Base-by-base conservation (phyloP, 2,888 invertebrate species). In the Aphodius sticticus region DNA sequence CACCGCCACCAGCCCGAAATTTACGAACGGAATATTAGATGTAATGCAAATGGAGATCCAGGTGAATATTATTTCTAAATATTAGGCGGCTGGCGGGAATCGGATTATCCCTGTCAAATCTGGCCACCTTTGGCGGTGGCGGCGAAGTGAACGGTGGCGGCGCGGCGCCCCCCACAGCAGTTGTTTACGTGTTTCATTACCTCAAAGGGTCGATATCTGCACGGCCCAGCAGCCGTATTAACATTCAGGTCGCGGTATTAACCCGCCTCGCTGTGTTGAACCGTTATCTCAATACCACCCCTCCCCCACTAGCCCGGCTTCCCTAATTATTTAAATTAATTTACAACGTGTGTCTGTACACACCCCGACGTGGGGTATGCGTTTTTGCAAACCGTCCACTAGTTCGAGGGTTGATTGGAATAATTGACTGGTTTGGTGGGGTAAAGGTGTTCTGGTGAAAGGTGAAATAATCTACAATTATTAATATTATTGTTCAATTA, bases 171-270 rank as follows among this genome's bases (percentile, higher is more conserved):
- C 53, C 7, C 53, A 12, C 53, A 53, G 53, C 53, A 53, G 81
- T 82, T 82, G 82, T 82, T 82, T 82, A 82, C 82, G 82, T 81
- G 82, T 82, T 82, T 82, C 82, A 82, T 82, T 82, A 81, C 81
- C 79, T 81, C 53, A 72, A 69, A 72, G 81, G 82, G 81, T 82
- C 82, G 82, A 80, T 82, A 81, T 81, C 80, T 81, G 76, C 77
- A 81, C 75, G 77, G 82, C 80, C 79, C 77, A 79, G 77, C 82
- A 77, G 76, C 37, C 78, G 76, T 81, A 82, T 82, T 82, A 82
- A 81, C 81, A 82, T 82, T 82, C 82, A 76, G 77, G 81, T 80
- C 80, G 78, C 79, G 81, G 79, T 80, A 80, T 80, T 81, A 82
- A 79, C 80, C 80, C 82, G 79, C 80, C 81, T 78, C 80, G 82